These are phyloP conservation scores for Aspidoscelis tigris DNA, from an alignment of 2,113 vertebrate species.

Conservation along the genomic window DNA sequence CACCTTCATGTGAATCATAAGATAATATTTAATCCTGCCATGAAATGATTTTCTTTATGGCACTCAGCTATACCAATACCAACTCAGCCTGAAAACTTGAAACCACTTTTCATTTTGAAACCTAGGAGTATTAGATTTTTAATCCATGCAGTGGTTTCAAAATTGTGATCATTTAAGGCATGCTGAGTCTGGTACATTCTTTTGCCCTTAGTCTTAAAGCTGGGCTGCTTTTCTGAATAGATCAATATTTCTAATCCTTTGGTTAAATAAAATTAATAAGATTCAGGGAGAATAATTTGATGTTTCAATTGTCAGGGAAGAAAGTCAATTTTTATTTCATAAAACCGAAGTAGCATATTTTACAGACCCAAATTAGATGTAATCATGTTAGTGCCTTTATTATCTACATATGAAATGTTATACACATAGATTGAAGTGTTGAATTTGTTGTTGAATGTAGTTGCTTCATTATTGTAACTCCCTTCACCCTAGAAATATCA, in stretches of 20 bases:
- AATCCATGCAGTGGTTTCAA: not conserved
- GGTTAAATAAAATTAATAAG: not conserved
- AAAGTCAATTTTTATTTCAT: not conserved
- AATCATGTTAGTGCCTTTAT: not conserved
- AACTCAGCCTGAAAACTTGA: not conserved
- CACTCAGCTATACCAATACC: not conserved
- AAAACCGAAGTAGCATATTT: not conserved
- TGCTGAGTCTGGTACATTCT: not conserved
- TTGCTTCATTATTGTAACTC: not conserved
- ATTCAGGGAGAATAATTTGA: conserved; percentile 7
- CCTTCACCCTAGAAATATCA: not conserved
- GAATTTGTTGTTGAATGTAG: not conserved
- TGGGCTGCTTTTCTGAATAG: not conserved
- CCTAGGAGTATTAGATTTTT: not conserved
- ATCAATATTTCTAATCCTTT: conserved; percentile 7
- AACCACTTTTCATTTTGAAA: conserved; percentile 10
- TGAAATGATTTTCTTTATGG: not conserved
- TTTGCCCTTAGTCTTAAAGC: not conserved
- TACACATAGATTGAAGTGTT: not conserved
- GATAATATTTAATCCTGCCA: not conserved
- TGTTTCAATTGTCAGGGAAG: conserved; percentile 4
- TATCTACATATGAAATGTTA: not conserved
- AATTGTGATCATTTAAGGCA: not conserved
- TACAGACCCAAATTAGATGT: not conserved
- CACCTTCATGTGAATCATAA: not conserved